These are phyloP conservation scores for Pollachius pollachius DNA, from an alignment of 2,113 vertebrate species.

Conservation along the genomic window DNA sequence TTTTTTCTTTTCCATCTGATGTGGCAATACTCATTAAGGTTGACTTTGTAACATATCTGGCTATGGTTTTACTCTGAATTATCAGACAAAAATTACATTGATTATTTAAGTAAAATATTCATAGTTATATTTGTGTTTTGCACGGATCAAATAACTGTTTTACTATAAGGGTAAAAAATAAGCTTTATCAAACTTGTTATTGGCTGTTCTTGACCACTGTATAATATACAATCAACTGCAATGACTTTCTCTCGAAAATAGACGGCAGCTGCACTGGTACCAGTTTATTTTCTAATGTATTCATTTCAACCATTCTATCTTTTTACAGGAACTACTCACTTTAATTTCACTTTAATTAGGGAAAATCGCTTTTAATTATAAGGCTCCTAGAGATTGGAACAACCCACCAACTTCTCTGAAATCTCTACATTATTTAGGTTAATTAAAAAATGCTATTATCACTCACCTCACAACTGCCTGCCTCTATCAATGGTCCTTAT, in stretches of 20 bases:
- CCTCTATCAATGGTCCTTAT: background rate
- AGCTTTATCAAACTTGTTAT: background rate
- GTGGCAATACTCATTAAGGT: too few relatives aligned
- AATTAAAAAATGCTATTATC: background rate
- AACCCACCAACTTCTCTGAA: background rate
- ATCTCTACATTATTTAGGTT: background rate
- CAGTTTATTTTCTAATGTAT: background rate
- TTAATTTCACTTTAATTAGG: background rate
- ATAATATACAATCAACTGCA: background rate
- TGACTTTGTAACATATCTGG: too few relatives aligned
- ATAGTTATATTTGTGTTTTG: too few relatives aligned
- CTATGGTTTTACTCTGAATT: too few relatives aligned
- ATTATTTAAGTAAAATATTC: too few relatives aligned
- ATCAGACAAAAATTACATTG: too few relatives aligned
- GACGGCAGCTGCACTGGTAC: background rate
- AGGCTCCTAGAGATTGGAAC: background rate
- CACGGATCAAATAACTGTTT: too few relatives aligned
- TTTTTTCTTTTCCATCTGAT: too few relatives aligned
- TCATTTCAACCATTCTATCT: background rate
- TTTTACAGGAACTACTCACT: background rate
- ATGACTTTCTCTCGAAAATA: background rate
- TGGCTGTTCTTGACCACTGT: background rate
- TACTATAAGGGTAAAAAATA: too few relatives aligned
- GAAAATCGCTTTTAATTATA: background rate
- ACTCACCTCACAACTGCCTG: background rate